These are phyloP conservation scores for Caenorhabditis afra DNA, from an alignment of 2,888 invertebrate species.

Conservation along the genomic window DNA sequence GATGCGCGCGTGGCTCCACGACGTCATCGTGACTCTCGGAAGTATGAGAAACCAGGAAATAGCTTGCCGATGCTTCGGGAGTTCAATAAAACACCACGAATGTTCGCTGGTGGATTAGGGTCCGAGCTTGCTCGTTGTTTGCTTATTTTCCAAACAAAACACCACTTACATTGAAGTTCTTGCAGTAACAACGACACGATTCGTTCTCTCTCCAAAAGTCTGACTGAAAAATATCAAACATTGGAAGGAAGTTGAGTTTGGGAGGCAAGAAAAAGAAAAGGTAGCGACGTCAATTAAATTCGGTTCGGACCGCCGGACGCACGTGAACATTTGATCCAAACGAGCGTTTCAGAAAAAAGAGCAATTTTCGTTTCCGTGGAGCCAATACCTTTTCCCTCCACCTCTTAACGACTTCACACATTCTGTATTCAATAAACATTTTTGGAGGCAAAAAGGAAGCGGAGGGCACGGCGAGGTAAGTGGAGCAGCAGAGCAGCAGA, in stretches of 20 bases:
- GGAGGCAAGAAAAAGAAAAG: slow-evolving; percentile 26
- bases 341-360: slow-evolving; percentile 20
- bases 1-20: slow-evolving; percentile 1
- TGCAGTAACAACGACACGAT: no score
- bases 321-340: slow-evolving; percentile 55
- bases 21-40: neutral
- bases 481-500: slow-evolving; percentile 29
- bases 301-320: neutral
- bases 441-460: slow-evolving; percentile 29
- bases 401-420: slow-evolving; percentile 46
- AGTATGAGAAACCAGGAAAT: no score
- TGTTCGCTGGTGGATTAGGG: no score
- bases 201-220: no score
- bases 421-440: slow-evolving; percentile 60
- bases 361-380: slow-evolving; percentile 32
- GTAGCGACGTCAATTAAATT: slow-evolving; percentile 35
- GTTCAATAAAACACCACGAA: no score
- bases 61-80: no score
- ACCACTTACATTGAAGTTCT: no score
- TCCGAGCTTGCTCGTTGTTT: no score
- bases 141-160: no score
- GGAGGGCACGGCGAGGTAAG: slow-evolving; percentile 43
- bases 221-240: no score
- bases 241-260: no score
- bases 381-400: slow-evolving; percentile 4